Conservation (phyloP, 2,888 invertebrate genomes). For the Carterocephalus palaemon region DNA sequence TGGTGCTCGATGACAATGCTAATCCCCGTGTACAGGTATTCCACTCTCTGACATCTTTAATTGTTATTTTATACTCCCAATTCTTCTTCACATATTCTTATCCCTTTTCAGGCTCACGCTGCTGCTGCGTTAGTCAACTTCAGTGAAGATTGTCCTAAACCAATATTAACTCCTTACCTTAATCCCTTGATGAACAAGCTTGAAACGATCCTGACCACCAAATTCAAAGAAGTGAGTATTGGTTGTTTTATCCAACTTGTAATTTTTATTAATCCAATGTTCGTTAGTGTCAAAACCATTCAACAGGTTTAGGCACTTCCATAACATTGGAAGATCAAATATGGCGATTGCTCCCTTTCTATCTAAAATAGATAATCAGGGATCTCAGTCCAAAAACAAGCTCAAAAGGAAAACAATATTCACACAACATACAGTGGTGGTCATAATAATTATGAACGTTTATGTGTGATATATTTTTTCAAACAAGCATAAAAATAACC, state of each 20-base stretch:
- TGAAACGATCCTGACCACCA: slow-evolving; percentile 91
- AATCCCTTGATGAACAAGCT: slow-evolving; percentile 94
- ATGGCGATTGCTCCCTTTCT: slow-evolving; percentile 69
- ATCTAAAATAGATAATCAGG: slow-evolving; percentile 53
- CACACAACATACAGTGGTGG: too few relatives aligned
- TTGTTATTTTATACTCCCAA: neutral
- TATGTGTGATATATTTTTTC: neutral
- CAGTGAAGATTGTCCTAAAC: slow-evolving; percentile 98
- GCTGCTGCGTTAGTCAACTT: slow-evolving; percentile 99
- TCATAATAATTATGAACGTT: too few relatives aligned
- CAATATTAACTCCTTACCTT: slow-evolving; percentile 93
- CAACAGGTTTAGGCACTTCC: slow-evolving; percentile 60
- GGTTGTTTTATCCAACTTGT: neutral
- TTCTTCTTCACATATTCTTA: slow-evolving; percentile 3
- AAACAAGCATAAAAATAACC: neutral
- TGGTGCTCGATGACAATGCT: slow-evolving; percentile 92
- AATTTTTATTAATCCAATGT: slow-evolving; percentile 53
- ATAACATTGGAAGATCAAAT: slow-evolving; percentile 72
- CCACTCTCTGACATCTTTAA: neutral
- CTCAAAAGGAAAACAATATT: too few relatives aligned
- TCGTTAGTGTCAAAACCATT: slow-evolving; percentile 67
- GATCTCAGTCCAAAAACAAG: slow-evolving; percentile 72
- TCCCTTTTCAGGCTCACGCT: slow-evolving; percentile 81
- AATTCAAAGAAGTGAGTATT: slow-evolving; percentile 89
- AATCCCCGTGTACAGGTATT: slow-evolving; percentile 94